Evolutionary conservation across 2,888 invertebrate species (phyloP), one percentile per base, ranked within the genome.

Genomic region (Arge pagana): DNA sequence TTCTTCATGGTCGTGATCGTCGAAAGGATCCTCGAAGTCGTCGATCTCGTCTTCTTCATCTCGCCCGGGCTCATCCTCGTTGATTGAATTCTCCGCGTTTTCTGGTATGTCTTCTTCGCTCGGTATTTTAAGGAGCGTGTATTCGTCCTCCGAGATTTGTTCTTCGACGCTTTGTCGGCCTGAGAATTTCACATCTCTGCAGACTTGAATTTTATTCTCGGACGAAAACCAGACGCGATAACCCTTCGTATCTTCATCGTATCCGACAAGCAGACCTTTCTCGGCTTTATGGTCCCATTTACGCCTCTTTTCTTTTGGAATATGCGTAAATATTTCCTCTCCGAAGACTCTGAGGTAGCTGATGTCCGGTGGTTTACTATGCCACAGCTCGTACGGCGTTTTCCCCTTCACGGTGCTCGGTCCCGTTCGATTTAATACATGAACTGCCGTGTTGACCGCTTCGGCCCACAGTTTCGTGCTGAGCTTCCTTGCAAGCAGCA

Each of bases 381-480:
- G 48, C 67, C 68, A 71, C 3, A 70, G 18, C 55, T 74, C 69
- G 53, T 53, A 63, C 4, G 70, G 62, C 21, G 65, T 61, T 21
- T 50, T 53, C 26, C 62, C 57, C 3, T 48, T 15, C 4, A 61
- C 58, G 19, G 67, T 61, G 21, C 57, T 67, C 4, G 66, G 63
- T 13, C 67, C 65, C 1, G 56, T 70, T 35, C 70, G 56, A 49
- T 74, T 76, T 3, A 75, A 53, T 21, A 71, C 52, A 51, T 67
- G 72, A 3, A 65, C 64, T 7, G 69, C 70, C 50, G 65, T 67
- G 4, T 68, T 63, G 0, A 72, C 64, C 3, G 74, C 76, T 58
- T 77, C 75, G 3, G 72, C 73, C 75, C 73, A 76, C 4, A 71
- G 57, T n/a, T 60, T 58, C 23, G 59, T 48, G 24, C 53, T 41